Percentiles rank a stretch among this genome's conserved stretches.
Evolutionary conservation across 2,797 vertebrate species (phyloP).

Genomic region (Chloroceryle inda): DNA sequence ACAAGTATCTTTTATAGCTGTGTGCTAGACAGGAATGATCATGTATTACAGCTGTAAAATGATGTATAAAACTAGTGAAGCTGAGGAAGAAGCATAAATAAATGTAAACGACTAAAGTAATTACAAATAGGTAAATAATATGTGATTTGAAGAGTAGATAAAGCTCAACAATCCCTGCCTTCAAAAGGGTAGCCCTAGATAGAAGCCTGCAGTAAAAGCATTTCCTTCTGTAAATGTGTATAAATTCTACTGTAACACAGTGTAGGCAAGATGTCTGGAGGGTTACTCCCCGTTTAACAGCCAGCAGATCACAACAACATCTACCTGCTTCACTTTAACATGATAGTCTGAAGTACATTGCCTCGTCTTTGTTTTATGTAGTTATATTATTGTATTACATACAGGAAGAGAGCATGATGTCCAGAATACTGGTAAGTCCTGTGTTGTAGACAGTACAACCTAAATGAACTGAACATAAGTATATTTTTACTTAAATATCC

Average conservation of each 20-base stretch:
- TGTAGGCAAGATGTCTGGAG: not conserved
- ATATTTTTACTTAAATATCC: not conserved
- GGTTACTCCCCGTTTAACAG: not conserved
- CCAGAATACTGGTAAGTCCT: not conserved
- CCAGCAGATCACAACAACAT: not conserved
- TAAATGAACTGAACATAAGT: not conserved
- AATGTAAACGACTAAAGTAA: not conserved
- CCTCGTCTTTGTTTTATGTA: not conserved
- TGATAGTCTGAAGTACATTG: not conserved
- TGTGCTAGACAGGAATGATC: not conserved
- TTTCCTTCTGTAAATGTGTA: not conserved
- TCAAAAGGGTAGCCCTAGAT: not conserved
- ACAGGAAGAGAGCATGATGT: not conserved
- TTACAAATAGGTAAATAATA: constrained; percentile 25
- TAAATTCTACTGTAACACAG: not conserved
- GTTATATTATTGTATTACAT: not conserved
- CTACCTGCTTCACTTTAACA: not conserved
- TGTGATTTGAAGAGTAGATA: constrained; percentile 38
- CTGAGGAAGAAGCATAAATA: constrained; percentile 31
- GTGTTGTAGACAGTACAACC: not conserved
- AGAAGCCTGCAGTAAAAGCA: not conserved
- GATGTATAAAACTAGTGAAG: constrained; percentile 12
- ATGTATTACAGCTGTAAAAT: not conserved
- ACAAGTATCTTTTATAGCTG: not conserved
- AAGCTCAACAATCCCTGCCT: not conserved